phyloP scores from a whole-genome alignment of 2,113 vertebrate species.

The Bubo bubo region DNA sequence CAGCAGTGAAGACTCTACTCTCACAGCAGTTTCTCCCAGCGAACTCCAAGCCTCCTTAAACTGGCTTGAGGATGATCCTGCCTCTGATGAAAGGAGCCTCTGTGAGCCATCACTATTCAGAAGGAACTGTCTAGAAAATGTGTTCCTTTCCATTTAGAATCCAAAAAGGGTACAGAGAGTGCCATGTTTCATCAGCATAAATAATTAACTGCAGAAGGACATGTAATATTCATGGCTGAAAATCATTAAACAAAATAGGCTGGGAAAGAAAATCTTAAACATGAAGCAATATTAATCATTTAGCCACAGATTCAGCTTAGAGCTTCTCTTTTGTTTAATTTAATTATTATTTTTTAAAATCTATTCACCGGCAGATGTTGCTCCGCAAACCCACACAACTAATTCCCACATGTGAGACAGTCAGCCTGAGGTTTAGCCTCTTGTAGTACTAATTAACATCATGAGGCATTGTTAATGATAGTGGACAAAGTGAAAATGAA shows the following conservation, averaged over 20 bases:
- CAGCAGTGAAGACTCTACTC: not conserved
- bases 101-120: not conserved
- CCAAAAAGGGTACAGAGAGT: constrained; percentile 32
- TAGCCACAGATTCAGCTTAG: constrained; percentile 39
- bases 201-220: constrained; percentile 73
- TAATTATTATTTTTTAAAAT: constrained; percentile 37
- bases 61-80: not conserved
- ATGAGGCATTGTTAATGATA: constrained; percentile 3
- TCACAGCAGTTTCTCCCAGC: not conserved
- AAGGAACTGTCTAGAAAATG: constrained; percentile 3
- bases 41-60: not conserved
- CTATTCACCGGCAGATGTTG: constrained; percentile 44
- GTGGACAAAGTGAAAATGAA: constrained; percentile 45
- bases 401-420: not conserved
- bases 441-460: constrained; percentile 61
- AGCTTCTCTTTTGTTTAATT: constrained; percentile 52
- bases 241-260: constrained; percentile 70
- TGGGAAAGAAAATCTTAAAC: constrained; percentile 46
- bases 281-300: constrained; percentile 60
- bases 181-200: constrained; percentile 66
- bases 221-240: constrained; percentile 73
- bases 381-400: constrained; percentile 19
- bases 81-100: not conserved
- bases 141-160: constrained; percentile 53
- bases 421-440: constrained; percentile 34